Evolutionary conservation across 2,113 vertebrate species (phyloP), one percentile per base, ranked within the genome.

Genomic region (Callorhinus ursinus): DNA sequence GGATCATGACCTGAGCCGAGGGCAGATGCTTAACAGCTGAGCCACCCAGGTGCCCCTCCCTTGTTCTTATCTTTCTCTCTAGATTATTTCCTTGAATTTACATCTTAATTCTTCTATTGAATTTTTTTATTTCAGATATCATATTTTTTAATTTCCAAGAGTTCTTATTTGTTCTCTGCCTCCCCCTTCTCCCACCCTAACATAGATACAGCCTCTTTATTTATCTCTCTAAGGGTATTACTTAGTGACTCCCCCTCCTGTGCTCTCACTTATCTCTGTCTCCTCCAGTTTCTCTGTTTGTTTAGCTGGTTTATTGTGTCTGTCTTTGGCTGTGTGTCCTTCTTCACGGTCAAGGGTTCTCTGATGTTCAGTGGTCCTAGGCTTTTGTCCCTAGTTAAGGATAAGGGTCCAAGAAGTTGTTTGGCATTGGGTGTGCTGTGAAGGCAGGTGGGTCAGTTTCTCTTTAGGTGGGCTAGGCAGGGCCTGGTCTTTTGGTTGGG

Each of bases 131-230:
- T 87, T 94, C 14, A 94, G 42, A 24, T 67, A 42, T 85, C 39
- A 55, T 83, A 74, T 69, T 89, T 95, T 83, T 88, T 31, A 90
- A 94, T 94, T 85, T 94, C 6, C 22, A 87, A 84, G 71, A 93
- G 49, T 76, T 93, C 79, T 63, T 89, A 22, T 51, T 97, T 65
- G 59, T 94, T 77, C 18, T 79, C 14, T 88, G 28, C 84, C 49
- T 82, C 9, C 21, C 36, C 11, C 9, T 7, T 12, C 2, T 1
- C 5, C 74, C 26, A 28, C 12, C 33, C 57, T n/a, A 85, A 67
- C 18, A 63, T 16, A 57, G n/a, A 69, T n/a, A 53, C 12, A 90
- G 28, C 39, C 33, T 90, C 55, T 95, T 83, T 55, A 67, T 79
- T 96, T 93, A n/a, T 74, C 55, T 82, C 51, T 97, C 61, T 90